Evolutionary conservation across 2,888 invertebrate species (phyloP).

Genomic region (Pseudococcus viburni): DNA sequence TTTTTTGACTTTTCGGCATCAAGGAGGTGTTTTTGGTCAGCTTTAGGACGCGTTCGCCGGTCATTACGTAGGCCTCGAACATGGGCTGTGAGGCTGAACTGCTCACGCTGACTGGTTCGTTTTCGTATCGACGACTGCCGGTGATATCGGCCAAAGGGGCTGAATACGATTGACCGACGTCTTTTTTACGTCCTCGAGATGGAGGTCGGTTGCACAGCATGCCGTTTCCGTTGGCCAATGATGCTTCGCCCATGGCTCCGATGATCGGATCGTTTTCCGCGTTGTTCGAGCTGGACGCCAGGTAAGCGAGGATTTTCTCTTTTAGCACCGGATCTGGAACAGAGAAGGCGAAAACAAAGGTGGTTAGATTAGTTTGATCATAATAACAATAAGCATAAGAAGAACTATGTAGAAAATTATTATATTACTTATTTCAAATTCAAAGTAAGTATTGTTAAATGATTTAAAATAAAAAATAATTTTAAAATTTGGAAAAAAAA

Average conservation of each 20-base stretch:
- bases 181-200: constrained; percentile 25
- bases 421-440: too few relatives aligned
- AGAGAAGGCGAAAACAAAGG: constrained; percentile 4
- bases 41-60: constrained; percentile 95
- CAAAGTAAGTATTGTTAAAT: too few relatives aligned
- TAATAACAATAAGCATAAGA: too few relatives aligned
- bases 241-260: constrained; percentile 9
- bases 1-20: constrained; percentile 76
- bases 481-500: too few relatives aligned
- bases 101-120: constrained; percentile 34
- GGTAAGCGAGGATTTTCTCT: constrained; percentile 73
- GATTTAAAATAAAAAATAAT: too few relatives aligned
- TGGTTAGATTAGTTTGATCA: too few relatives aligned
- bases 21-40: constrained; percentile 83
- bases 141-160: constrained; percentile 60
- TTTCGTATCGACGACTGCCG: constrained; percentile 49
- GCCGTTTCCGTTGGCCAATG: constrained; percentile 36
- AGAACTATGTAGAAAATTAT: too few relatives aligned
- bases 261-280: constrained; percentile 40
- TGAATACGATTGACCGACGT: constrained; percentile 59
- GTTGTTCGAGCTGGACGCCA: constrained; percentile 70
- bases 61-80: constrained; percentile 98
- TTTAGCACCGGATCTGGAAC: constrained; percentile 88
- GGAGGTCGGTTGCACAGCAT: constrained; percentile 12
- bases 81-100: constrained; percentile 72